phyloP scores from a whole-genome alignment of 2,797 vertebrate genomes.

The Girardinus metallicus region DNA sequence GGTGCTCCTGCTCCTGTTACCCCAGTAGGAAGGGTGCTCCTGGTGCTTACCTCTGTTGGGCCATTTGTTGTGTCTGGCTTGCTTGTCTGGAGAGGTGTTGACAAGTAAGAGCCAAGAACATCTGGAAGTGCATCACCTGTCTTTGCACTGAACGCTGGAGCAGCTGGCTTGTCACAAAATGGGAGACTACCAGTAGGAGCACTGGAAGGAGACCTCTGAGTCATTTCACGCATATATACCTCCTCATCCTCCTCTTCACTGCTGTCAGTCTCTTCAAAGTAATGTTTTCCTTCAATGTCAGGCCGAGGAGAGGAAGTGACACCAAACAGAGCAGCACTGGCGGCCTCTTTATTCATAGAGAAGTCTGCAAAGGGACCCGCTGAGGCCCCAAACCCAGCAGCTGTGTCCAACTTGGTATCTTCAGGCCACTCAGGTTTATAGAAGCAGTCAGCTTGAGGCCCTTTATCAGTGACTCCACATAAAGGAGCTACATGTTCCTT shows the following conservation, averaged over 20 bases:
- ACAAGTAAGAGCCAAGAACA: constrained; percentile 75
- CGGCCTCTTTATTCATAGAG: constrained; percentile 76
- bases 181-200: constrained; percentile 41
- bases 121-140: constrained; percentile 66
- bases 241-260: constrained; percentile 85
- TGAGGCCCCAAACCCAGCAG: constrained; percentile 61
- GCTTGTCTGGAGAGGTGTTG: constrained; percentile 63
- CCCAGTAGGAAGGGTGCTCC: constrained; percentile 57
- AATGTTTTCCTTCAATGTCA: constrained; percentile 79
- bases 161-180: constrained; percentile 65
- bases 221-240: constrained; percentile 76
- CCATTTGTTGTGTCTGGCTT: constrained; percentile 84
- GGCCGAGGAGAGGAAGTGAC: constrained; percentile 83
- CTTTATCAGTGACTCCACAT: constrained; percentile 77
- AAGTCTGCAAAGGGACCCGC: constrained; percentile 70
- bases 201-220: constrained; percentile 67
- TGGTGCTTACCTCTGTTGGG: constrained; percentile 83
- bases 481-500: constrained; percentile 65
- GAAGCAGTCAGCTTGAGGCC: constrained; percentile 80
- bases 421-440: constrained; percentile 80
- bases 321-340: constrained; percentile 83
- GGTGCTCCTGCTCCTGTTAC: constrained; percentile 38
- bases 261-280: constrained; percentile 85
- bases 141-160: constrained; percentile 54
- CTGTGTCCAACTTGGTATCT: constrained; percentile 63